Percentiles rank a stretch among this genome's conserved stretches.
Evolutionary conservation across 2,888 invertebrate species (phyloP).

Genomic region (Oscheius sp.): DNA sequence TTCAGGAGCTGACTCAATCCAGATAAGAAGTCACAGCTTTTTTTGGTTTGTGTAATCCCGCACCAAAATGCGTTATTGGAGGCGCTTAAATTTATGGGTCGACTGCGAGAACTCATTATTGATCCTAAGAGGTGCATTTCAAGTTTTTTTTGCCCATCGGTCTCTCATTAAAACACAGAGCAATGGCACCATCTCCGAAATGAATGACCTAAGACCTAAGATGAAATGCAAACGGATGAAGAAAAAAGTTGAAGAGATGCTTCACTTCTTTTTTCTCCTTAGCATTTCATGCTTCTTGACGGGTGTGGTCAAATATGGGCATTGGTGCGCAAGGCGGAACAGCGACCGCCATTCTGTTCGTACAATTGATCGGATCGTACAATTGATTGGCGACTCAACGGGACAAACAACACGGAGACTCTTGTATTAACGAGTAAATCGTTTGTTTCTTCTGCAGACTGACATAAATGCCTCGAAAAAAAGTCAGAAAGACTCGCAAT

Average conservation of each 20-base stretch:
- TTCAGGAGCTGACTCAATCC: no score
- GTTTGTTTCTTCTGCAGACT: no score
- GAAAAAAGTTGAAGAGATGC: no score
- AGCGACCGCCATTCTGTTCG: constrained; percentile 20
- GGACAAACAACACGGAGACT: constrained; percentile 12
- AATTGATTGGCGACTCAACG: constrained; percentile 26
- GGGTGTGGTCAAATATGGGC: constrained; percentile 25
- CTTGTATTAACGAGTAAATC: constrained; percentile 4
- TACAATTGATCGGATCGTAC: constrained; percentile 17
- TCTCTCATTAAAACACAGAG: neutral
- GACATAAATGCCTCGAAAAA: no score
- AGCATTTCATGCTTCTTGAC: neutral
- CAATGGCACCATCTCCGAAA: neutral
- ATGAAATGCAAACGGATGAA: no score
- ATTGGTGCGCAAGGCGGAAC: constrained; percentile 23
- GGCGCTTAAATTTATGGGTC: constrained; percentile 7
- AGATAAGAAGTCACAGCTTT: no score
- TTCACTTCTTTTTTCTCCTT: neutral
- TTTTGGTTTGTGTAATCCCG: no score
- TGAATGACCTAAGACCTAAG: no score
- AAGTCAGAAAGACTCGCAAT: no score
- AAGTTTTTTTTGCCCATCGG: constrained; percentile 25
- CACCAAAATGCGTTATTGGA: constrained; percentile 27
- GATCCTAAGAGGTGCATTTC: constrained; percentile 34
- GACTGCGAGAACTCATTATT: constrained; percentile 38